phyloP scores from a whole-genome alignment of 2,888 invertebrate genomes.

The Belgica antarctica region DNA sequence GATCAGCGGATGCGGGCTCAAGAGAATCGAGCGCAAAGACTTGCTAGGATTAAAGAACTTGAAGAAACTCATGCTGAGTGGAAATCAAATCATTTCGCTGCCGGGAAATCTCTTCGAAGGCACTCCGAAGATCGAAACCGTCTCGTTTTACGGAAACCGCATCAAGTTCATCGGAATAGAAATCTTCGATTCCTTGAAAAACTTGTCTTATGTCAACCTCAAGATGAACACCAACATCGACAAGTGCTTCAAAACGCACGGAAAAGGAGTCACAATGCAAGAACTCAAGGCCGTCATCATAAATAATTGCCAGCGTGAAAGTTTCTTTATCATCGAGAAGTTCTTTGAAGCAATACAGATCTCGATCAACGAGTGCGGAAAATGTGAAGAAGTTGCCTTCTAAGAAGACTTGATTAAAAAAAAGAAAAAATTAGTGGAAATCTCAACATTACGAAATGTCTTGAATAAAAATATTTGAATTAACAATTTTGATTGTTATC shows the following conservation, averaged over 20 bases:
- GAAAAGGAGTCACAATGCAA: neutral
- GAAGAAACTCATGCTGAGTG: neutral
- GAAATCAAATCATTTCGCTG: neutral
- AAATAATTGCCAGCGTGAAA: neutral
- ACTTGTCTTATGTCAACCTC: neutral
- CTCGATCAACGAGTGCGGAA: too few species aligned
- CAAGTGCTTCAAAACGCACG: neutral
- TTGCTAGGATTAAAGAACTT: neutral
- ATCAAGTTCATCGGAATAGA: neutral
- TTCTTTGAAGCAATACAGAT: too few species aligned
- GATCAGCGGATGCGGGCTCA: neutral
- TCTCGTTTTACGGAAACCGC: conserved; percentile 7
- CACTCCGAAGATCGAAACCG: neutral
- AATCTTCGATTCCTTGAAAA: neutral
- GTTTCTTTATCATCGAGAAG: too few species aligned
- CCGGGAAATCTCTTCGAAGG: conserved; percentile 1
- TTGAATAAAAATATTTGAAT: too few species aligned
- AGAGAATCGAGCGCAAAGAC: neutral
- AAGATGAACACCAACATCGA: conserved; percentile 1
- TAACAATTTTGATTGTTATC: too few species aligned
- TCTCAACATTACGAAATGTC: too few species aligned
- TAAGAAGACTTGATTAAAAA: too few species aligned
- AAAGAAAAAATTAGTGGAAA: too few species aligned
- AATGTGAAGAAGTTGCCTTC: too few species aligned
- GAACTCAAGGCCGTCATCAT: neutral